Evolutionary conservation across 1,140 invertebrate genomes (phyloP).

Genomic region (Apis florea): DNA sequence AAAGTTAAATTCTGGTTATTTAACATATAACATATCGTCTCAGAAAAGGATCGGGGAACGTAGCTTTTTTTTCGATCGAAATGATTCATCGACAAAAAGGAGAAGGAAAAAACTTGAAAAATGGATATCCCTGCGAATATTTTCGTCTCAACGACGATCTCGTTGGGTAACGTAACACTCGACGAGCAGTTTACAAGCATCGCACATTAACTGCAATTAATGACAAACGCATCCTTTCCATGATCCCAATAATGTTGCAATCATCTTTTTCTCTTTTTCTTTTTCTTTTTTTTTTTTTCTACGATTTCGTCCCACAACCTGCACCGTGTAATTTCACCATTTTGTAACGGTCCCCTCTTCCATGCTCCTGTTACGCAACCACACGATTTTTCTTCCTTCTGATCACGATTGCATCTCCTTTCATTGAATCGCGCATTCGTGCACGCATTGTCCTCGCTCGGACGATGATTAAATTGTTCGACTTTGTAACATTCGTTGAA

Average conservation of each 20-base stretch:
- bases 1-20: no score
- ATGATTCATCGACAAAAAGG: background rate
- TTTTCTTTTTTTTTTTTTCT: constrained; percentile 11
- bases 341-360: constrained; percentile 47
- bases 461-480: constrained; percentile 27
- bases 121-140: background rate
- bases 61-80: no score
- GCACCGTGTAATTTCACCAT: constrained; percentile 40
- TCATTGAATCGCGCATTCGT: background rate
- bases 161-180: background rate
- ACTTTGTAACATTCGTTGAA: background rate
- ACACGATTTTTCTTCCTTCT: constrained; percentile 40
- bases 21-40: no score
- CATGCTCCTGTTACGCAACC: constrained; percentile 19
- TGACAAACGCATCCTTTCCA: constrained; percentile 7
- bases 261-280: background rate
- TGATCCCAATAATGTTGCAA: constrained; percentile 1
- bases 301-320: constrained; percentile 16
- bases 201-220: constrained; percentile 7
- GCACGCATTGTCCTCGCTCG: background rate
- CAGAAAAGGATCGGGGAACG: no score
- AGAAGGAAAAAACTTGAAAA: background rate
- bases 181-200: background rate
- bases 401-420: constrained; percentile 35
- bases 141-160: background rate